Evolutionary conservation across 2,888 invertebrate species (phyloP).

Genomic region (Notodonta ziczac): DNA sequence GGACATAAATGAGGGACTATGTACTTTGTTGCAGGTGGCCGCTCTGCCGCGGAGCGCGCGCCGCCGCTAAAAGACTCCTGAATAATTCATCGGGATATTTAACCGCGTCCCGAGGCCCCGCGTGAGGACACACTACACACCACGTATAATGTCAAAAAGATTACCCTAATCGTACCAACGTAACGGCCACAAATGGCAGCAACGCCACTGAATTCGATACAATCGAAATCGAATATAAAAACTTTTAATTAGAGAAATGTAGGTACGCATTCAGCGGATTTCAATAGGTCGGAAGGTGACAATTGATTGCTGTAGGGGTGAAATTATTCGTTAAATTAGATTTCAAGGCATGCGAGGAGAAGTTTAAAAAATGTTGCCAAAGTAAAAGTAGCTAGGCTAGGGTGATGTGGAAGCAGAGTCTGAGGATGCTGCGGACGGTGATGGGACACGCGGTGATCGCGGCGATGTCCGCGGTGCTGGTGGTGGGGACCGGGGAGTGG

Average conservation of each 20-base stretch:
- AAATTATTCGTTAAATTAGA: conserved; percentile 29
- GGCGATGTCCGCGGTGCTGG: conserved; percentile 56
- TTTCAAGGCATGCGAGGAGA: conserved; percentile 25
- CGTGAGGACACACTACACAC: conserved; percentile 53
- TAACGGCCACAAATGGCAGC: conserved; percentile 26
- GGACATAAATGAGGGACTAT: conserved; percentile 69
- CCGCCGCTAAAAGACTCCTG: conserved; percentile 74
- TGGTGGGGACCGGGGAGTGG: conserved; percentile 76
- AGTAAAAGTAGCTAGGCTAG: conserved; percentile 34
- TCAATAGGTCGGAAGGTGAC: conserved; percentile 36
- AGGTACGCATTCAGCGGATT: conserved; percentile 24
- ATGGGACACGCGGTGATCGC: conserved; percentile 54
- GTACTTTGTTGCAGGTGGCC: conserved; percentile 80
- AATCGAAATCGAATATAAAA: conserved; percentile 12
- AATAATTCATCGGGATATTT: conserved; percentile 81
- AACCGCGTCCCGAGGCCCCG: conserved; percentile 62
- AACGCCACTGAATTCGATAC: conserved; percentile 23
- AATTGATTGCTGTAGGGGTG: conserved; percentile 37
- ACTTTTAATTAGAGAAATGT: conserved; percentile 34
- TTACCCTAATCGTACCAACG: conserved; percentile 39
- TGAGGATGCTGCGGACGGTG: conserved; percentile 50
- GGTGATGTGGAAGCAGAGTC: conserved; percentile 40
- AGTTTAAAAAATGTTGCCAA: conserved; percentile 38
- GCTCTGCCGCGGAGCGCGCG: conserved; percentile 57
- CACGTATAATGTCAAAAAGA: conserved; percentile 54